A percentile compares a stretch with the other conserved stretches of the same genome.
Evolutionary conservation across 1,140 invertebrate species (phyloP).

Genomic region (Drosophila lacteicornis): DNA sequence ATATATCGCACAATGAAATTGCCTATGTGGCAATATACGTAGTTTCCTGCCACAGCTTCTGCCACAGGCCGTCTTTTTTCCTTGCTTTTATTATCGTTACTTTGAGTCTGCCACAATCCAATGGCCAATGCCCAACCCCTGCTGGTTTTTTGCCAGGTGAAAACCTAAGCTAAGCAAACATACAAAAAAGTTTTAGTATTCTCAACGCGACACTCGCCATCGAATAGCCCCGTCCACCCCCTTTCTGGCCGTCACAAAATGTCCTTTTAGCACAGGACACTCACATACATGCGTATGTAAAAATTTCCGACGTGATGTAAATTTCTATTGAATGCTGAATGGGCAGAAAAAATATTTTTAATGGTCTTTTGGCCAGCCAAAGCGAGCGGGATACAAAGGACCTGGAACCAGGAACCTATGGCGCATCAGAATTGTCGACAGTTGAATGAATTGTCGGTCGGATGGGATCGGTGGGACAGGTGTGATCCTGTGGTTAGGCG

Average conservation of each 20-base stretch:
- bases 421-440: constrained; percentile 54
- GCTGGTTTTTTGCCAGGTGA: constrained; percentile 56
- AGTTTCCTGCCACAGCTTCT: constrained; percentile 44
- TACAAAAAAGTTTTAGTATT: constrained; percentile 77
- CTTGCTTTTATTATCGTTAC: constrained; percentile 72
- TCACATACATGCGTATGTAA: constrained; percentile 56
- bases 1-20: constrained; percentile 70
- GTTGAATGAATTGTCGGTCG: constrained; percentile 57
- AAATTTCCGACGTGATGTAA: constrained; percentile 79
- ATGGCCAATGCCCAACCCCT: constrained; percentile 22
- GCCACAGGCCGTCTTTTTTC: constrained; percentile 21
- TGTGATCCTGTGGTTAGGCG: constrained; percentile 24
- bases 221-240: background rate
- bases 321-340: constrained; percentile 84
- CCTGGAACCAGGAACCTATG: constrained; percentile 14
- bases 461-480: constrained; percentile 12
- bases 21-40: constrained; percentile 72
- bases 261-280: constrained; percentile 64
- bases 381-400: constrained; percentile 35
- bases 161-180: constrained; percentile 71
- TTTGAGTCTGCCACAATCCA: constrained; percentile 44
- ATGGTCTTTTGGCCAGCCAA: constrained; percentile 66
- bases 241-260: constrained; percentile 57
- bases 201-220: constrained; percentile 59
- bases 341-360: constrained; percentile 81